Conservation (phyloP, 2,888 invertebrate genomes). For the Erebia aethiops region DNA sequence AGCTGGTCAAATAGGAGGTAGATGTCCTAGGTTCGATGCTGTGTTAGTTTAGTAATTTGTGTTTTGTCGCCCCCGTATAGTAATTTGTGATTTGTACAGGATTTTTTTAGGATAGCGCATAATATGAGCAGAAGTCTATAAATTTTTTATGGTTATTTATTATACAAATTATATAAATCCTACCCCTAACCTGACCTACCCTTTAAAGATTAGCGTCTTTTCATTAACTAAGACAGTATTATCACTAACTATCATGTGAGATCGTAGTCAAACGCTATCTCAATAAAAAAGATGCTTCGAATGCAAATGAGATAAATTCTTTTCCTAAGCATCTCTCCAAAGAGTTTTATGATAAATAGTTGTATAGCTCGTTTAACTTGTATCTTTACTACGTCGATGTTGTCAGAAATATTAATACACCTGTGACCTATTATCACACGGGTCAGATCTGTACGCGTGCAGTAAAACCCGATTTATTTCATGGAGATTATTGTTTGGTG, state of each 20-base stretch:
- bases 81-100: neutral
- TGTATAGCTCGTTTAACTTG: conserved; percentile 73
- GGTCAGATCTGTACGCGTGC: conserved; percentile 65
- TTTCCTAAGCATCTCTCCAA: conserved; percentile 72
- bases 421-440: conserved; percentile 71
- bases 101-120: too few relatives aligned
- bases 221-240: too few relatives aligned
- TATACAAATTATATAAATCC: too few relatives aligned
- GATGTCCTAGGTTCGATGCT: too few relatives aligned
- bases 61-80: too few relatives aligned
- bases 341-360: conserved; percentile 71
- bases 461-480: conserved; percentile 66
- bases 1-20: too few relatives aligned
- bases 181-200: too few relatives aligned
- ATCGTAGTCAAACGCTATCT: conserved; percentile 59
- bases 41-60: too few relatives aligned
- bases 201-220: too few relatives aligned
- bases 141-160: too few relatives aligned
- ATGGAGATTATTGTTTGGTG: conserved; percentile 51
- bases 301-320: conserved; percentile 74
- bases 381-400: conserved; percentile 74
- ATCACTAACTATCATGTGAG: too few relatives aligned
- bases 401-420: conserved; percentile 79
- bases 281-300: conserved; percentile 69
- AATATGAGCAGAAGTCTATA: too few relatives aligned